These are phyloP conservation scores for Ypsolopha sequella DNA, from an alignment of 2,888 invertebrate species.

Conservation along the genomic window DNA sequence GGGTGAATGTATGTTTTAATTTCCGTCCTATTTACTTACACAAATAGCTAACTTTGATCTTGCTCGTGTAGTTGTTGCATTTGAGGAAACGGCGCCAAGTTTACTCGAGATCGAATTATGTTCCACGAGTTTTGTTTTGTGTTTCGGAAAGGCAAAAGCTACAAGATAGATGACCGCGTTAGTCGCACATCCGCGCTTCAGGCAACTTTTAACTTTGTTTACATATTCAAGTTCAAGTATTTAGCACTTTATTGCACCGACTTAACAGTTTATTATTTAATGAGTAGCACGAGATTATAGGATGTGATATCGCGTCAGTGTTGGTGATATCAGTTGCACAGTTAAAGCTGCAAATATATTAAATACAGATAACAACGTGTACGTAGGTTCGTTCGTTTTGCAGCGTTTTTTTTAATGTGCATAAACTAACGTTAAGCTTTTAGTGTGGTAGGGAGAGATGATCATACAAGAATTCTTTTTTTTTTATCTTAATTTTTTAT, in stretches of 20 bases:
- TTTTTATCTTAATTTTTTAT: too few species aligned
- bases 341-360: not conserved
- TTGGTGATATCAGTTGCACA: not conserved
- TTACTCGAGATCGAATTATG: too few species aligned
- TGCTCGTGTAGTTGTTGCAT: too few species aligned
- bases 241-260: not conserved
- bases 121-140: too few species aligned
- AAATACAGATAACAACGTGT: too few species aligned
- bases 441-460: too few species aligned
- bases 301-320: not conserved
- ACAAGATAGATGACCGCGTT: slow-evolving; percentile 1
- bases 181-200: slow-evolving; percentile 2
- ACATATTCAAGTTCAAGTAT: not conserved
- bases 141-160: not conserved
- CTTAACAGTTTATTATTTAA: not conserved
- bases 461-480: too few species aligned
- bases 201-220: not conserved
- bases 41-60: slow-evolving; percentile 2
- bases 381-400: too few species aligned
- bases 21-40: slow-evolving; percentile 5
- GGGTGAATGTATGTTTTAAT: not conserved
- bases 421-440: too few species aligned
- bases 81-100: too few species aligned
- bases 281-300: not conserved
- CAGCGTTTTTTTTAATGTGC: too few species aligned